Evolutionary conservation across 2,888 invertebrate genomes (phyloP).

Genomic region (Kuschelorhynchus macadamiae): DNA sequence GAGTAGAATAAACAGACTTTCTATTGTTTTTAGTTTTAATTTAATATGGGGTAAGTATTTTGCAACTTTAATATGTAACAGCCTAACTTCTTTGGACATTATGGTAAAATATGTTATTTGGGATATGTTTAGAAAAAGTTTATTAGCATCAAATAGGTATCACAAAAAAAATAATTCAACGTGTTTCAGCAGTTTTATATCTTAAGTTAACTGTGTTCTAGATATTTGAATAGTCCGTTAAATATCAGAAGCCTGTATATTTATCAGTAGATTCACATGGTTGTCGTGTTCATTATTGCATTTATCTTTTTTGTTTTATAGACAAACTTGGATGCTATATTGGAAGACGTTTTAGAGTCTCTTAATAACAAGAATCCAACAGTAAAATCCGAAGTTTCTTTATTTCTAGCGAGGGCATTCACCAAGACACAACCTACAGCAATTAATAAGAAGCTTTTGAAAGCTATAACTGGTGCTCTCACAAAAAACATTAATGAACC

Average conservation of each 20-base stretch:
- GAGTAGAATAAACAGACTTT: slow-evolving; percentile 60
- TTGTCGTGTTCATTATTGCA: no score
- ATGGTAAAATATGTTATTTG: no score
- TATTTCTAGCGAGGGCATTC: slow-evolving; percentile 88
- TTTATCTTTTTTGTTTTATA: slow-evolving; percentile 69
- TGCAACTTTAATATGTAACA: no score
- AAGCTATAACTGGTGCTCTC: slow-evolving; percentile 83
- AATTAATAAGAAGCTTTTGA: slow-evolving; percentile 91
- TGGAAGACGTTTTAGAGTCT: slow-evolving; percentile 88
- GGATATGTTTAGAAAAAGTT: no score
- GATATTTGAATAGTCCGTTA: no score
- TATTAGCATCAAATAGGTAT: no score
- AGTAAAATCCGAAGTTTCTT: slow-evolving; percentile 88
- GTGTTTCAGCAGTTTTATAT: no score
- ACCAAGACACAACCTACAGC: slow-evolving; percentile 84
- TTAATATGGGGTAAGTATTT: slow-evolving; percentile 16
- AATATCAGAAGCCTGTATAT: no score
- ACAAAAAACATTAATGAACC: slow-evolving; percentile 85
- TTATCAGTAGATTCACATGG: no score
- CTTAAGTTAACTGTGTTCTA: no score
- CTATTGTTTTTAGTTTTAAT: slow-evolving; percentile 10
- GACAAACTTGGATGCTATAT: slow-evolving; percentile 85
- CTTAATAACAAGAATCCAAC: slow-evolving; percentile 93
- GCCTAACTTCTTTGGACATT: no score
- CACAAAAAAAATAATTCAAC: no score